Base-by-base conservation (phyloP, 1,140 invertebrate species). In the Drosophila willistoni region DNA sequence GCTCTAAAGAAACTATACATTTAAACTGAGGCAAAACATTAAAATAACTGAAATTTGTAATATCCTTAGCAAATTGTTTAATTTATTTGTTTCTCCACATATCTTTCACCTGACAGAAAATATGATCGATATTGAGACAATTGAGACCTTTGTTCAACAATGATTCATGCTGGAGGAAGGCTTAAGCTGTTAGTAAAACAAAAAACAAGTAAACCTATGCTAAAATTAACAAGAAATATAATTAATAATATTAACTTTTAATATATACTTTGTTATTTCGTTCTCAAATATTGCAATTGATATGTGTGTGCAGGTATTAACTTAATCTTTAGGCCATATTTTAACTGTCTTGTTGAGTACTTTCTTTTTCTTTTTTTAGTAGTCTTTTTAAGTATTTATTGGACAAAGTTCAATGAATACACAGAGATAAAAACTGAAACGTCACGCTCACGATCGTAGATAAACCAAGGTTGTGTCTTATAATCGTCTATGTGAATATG, bases 351-450 rank as follows among this genome's bases (percentile, higher is more conserved):
- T 47, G 44, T 3, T 34, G 34, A 57, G 14, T 33, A 34, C 3
- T 7, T 7, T 29, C 29, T 6, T 29, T 6, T 25, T 25, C 22
- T 25, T 25, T 33, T 33, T 33, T 56, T 44, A 7, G 29, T 14
- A 14, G 13, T 10, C 1, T 57, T 36, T 57, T 10, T 9, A 19
- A 14, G 51, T 25, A 55, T 61, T 41, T 33, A 54, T 68, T 63
- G 57, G 64, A 29, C 65, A 77, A 75, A 86, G 83, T 86, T 86
- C 83, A 78, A 72, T 74, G 82, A 78, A 82, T 79, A 41, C 66
- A 67, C 47, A 55, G 47, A 19, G 25, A n/a, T 25, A 36, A 62
- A 86, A 83, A 76, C 63, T 62, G 82, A 51, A 82, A 87, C 83
- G 79, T 87, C 83, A 86, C 77, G 79, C 54, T 77, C 10, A 60